Base-by-base conservation (phyloP, 2,113 vertebrate genomes). In the Lota lota region DNA sequence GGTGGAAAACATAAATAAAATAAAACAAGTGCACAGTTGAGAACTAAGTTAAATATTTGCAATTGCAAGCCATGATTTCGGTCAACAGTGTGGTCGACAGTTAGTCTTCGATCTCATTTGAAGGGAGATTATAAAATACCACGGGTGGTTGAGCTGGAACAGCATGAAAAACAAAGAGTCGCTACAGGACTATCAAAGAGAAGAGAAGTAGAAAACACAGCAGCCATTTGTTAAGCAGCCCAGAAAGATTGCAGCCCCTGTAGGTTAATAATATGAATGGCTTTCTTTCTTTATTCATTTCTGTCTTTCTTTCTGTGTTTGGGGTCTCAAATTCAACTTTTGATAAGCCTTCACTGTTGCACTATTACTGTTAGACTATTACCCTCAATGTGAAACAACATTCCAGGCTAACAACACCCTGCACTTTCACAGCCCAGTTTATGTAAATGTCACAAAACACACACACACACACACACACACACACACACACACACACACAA, bases 81-180 rank as follows among this genome's bases (percentile, higher is more conserved):
- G 67, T 78, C 79, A 79, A 74, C 68, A 66, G 69, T 36, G 7
- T 57, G 63, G 68, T 70, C 61, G 59, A 66, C 68, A 73, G 73
- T 76, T 62, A 58, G 68, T 60, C 72, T 80, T 77, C 47, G 1
- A 77, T 81, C 74, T 79, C 66, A 72, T 84, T 83, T 83, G 66
- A 66, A 57, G 61, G 68, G 62, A 83, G 64, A 80, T 80, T 69
- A 79, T 79, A 70, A 81, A 79, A 80, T 81, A 51, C 76, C 82
- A 70, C 64, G 15, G 82, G 80, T 78, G 79, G 79, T 63, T 76
- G 77, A 73, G 77, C 68, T 76, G 68, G 51, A 85, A 76, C 69
- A 73, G 79, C 66, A 76, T 73, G 79, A 70, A 79, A 85, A 85
- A 75, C 75, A 83, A 85, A 79, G 61, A 20, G 6, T 66, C 63